Conservation (phyloP, 1,140 invertebrate genomes). For the Zaprionus inermis region DNA sequence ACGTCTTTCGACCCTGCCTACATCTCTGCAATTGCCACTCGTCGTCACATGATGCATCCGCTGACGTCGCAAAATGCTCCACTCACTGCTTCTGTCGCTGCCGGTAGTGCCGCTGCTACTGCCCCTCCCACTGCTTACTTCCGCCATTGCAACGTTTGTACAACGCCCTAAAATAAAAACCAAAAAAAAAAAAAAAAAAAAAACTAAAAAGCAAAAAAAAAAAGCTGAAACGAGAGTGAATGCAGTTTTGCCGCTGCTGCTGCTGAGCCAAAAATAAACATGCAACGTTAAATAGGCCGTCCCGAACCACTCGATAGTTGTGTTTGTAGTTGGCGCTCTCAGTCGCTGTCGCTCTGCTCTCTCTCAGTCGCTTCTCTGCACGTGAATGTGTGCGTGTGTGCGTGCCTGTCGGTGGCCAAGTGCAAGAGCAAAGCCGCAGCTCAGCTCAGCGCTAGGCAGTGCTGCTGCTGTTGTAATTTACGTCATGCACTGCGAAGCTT, state of each 20-base stretch:
- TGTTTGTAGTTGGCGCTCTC: conserved; percentile 37
- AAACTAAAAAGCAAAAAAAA: conserved; percentile 55
- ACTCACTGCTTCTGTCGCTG: conserved; percentile 6
- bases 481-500: conserved; percentile 56
- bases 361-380: conserved; percentile 18
- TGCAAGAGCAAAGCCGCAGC: conserved; percentile 62
- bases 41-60: conserved; percentile 69
- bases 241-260: conserved; percentile 45
- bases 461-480: conserved; percentile 59
- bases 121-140: not conserved
- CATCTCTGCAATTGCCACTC: conserved; percentile 30
- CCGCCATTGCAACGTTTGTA: conserved; percentile 45
- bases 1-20: not conserved
- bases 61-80: conserved; percentile 39
- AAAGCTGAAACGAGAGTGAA: conserved; percentile 70
- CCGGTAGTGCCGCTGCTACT: not conserved
- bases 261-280: conserved; percentile 71
- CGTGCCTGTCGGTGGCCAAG: conserved; percentile 43
- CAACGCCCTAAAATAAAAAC: conserved; percentile 69
- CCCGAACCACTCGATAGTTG: conserved; percentile 32
- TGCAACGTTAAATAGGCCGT: conserved; percentile 74
- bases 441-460: conserved; percentile 31
- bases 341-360: conserved; percentile 43
- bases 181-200: conserved; percentile 36
- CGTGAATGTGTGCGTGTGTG: not conserved